These are phyloP conservation scores for Pyrocephalus nanus DNA, from an alignment of 2,797 vertebrate genomes.

Conservation along the genomic window DNA sequence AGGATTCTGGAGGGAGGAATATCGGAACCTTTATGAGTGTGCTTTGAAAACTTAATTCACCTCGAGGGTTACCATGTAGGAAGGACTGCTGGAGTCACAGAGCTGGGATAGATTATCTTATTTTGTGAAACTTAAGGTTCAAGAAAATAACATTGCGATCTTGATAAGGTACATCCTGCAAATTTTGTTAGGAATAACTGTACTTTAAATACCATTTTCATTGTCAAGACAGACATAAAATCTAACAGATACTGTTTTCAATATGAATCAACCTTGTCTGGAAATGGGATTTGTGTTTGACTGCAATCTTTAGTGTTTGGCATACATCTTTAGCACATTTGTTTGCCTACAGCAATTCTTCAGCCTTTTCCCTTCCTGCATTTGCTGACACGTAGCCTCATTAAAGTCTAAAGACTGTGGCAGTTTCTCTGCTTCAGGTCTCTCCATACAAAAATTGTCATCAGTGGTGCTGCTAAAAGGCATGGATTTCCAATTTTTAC, in stretches of 20 bases:
- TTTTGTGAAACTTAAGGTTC: neutral
- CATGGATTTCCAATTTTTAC: neutral
- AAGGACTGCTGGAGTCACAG: neutral
- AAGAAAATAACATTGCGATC: neutral
- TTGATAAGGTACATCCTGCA: neutral
- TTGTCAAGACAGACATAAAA: neutral
- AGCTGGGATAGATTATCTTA: fast-evolving
- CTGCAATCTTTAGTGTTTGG: neutral
- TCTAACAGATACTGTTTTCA: neutral
- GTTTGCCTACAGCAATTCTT: neutral
- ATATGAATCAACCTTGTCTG: neutral
- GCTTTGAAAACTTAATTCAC: neutral
- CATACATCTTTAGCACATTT: neutral
- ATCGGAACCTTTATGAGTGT: neutral
- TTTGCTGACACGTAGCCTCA: neutral
- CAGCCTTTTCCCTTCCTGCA: neutral
- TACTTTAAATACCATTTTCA: neutral
- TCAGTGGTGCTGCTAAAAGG: neutral
- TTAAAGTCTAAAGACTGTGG: neutral
- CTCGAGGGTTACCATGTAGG: neutral
- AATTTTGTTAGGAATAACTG: neutral
- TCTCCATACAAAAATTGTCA: neutral
- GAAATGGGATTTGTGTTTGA: neutral
- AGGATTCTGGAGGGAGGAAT: neutral
- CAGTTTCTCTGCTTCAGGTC: neutral